Evolutionary conservation across 2,797 vertebrate species (phyloP).

Genomic region (Falco naumanni): DNA sequence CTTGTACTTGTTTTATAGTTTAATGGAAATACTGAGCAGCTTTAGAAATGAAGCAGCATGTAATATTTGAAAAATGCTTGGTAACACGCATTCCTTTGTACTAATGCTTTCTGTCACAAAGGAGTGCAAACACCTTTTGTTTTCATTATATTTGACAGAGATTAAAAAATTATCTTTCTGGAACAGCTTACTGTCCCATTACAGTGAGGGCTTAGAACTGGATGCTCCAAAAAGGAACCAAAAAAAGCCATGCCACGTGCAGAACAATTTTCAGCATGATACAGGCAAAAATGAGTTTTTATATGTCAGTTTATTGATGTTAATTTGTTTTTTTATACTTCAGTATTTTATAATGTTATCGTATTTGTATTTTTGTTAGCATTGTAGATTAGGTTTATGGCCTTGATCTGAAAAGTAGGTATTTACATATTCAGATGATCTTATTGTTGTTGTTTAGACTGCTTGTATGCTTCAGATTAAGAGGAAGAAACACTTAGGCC

Average conservation of each 20-base stretch:
- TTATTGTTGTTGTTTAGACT: background rate
- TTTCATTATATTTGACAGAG: background rate
- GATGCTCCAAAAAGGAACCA: background rate
- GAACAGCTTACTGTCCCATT: background rate
- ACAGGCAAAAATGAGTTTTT: background rate
- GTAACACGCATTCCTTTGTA: background rate
- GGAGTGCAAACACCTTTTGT: background rate
- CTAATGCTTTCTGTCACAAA: background rate
- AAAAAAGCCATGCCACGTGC: background rate
- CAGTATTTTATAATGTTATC: background rate
- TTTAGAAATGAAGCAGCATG: background rate
- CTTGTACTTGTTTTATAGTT: background rate
- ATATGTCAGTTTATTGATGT: background rate
- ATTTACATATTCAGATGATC: background rate
- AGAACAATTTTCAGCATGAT: background rate
- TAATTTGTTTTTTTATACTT: background rate
- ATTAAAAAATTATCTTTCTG: background rate
- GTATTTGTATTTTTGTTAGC: background rate
- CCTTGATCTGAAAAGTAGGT: background rate
- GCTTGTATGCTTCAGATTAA: background rate
- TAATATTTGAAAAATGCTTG: background rate
- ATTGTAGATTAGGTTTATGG: background rate
- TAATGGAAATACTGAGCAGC: background rate
- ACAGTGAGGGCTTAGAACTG: fast-evolving
- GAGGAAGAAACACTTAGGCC: background rate